Evolutionary conservation across 2,113 vertebrate species (phyloP).

Genomic region (Pangasianodon gigas): DNA sequence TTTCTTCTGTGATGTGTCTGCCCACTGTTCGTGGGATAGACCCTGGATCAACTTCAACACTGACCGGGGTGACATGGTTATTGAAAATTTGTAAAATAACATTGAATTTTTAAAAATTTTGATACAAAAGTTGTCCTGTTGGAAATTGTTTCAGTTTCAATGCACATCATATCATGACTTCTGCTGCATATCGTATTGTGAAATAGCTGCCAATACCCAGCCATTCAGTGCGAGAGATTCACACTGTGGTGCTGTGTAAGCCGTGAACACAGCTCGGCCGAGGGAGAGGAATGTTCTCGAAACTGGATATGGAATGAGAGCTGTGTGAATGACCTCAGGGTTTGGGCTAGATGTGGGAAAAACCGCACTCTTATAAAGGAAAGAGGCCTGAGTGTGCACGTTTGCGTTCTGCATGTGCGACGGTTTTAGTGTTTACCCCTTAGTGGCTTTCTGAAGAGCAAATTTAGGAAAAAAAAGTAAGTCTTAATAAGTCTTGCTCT

Average conservation of each 20-base stretch:
- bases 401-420: neutral
- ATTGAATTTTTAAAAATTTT: neutral
- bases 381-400: neutral
- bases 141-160: neutral
- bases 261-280: neutral
- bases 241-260: constrained; percentile 18
- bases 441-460: neutral
- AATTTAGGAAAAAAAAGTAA: neutral
- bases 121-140: neutral
- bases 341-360: constrained; percentile 15
- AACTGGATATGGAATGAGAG: constrained; percentile 37
- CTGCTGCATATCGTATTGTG: neutral
- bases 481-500: neutral
- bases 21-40: neutral
- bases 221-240: neutral
- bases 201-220: neutral
- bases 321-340: constrained; percentile 46
- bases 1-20: neutral
- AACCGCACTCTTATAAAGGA: neutral
- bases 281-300: constrained; percentile 37
- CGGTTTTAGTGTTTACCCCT: neutral
- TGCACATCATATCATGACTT: neutral
- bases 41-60: neutral
- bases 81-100: neutral
- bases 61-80: neutral